Percentiles rank a stretch among this genome's conserved stretches.
Conservation (phyloP, 1,140 invertebrate species). For the Eurosta solidaginis region DNA sequence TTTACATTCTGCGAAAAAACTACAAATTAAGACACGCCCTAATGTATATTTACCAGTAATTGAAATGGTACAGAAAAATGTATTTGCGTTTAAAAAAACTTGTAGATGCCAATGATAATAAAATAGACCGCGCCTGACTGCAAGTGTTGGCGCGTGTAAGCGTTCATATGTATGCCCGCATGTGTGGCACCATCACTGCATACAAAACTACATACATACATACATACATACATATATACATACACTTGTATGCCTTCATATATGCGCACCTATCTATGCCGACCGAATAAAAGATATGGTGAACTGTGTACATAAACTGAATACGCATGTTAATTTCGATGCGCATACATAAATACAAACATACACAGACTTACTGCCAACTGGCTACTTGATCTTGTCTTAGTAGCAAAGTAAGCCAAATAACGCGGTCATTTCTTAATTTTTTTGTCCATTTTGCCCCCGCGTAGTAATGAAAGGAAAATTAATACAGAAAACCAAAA, state of each 20-base stretch:
- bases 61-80: slow-evolving; percentile 15
- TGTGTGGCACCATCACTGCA: background rate
- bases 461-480: no score
- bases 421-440: background rate
- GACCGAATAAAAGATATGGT: no score
- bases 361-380: background rate
- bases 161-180: background rate
- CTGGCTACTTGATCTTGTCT: slow-evolving; percentile 11
- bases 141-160: no score
- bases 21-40: background rate
- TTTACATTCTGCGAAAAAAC: no score
- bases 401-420: background rate
- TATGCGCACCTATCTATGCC: background rate
- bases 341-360: background rate
- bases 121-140: slow-evolving; percentile 6
- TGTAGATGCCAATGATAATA: slow-evolving; percentile 19
- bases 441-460: background rate
- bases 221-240: background rate
- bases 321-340: slow-evolving; percentile 3
- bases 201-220: no score
- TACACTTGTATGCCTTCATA: background rate
- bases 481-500: background rate
- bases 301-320: background rate
- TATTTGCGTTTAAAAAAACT: slow-evolving; percentile 3
- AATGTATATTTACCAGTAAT: background rate